Conservation (phyloP, 1,140 invertebrate genomes). For the Drosophila sp. region DNA sequence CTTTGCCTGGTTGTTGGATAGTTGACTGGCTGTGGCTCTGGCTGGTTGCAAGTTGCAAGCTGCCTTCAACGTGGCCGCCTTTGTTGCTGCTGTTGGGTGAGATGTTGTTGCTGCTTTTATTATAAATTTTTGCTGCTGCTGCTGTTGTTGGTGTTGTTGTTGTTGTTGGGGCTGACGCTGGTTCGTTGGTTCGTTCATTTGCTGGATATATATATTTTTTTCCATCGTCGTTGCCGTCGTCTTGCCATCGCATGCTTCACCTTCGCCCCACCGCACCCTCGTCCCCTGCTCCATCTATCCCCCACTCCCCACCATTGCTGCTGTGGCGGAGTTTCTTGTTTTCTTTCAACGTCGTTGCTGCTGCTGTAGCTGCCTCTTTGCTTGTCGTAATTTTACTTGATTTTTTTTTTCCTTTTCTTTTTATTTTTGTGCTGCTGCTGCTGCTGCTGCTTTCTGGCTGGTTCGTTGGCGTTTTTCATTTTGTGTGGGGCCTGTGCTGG, state of each 20-base stretch:
- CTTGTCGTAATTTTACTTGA: constrained; percentile 80
- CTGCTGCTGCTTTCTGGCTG: constrained; percentile 39
- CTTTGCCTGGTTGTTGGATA: constrained; percentile 53
- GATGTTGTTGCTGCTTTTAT: constrained; percentile 62
- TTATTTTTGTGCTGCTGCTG: constrained; percentile 44
- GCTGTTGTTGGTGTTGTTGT: background rate
- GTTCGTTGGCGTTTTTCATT: constrained; percentile 65
- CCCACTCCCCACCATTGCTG: constrained; percentile 34
- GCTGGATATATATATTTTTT: constrained; percentile 52
- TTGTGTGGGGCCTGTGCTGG: constrained; percentile 50
- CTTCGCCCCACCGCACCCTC: constrained; percentile 67
- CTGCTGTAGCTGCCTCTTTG: constrained; percentile 47
- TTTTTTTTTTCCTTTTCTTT: constrained; percentile 47
- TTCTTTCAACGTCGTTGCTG: constrained; percentile 65
- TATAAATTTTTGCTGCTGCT: constrained; percentile 60
- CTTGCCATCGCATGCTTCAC: constrained; percentile 77
- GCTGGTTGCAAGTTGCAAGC: constrained; percentile 69
- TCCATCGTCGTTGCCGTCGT: constrained; percentile 48
- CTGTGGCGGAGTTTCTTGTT: constrained; percentile 70
- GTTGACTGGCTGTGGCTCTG: constrained; percentile 49
- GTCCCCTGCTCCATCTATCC: constrained; percentile 13
- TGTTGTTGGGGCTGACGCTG: constrained; percentile 46
- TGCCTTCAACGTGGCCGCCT: constrained; percentile 32
- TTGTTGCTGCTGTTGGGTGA: constrained; percentile 36
- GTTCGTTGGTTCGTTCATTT: constrained; percentile 64